A percentile compares a stretch with the other conserved stretches of the same genome.
Evolutionary conservation across 2,113 vertebrate genomes (phyloP).

Genomic region (Alligator sinensis): DNA sequence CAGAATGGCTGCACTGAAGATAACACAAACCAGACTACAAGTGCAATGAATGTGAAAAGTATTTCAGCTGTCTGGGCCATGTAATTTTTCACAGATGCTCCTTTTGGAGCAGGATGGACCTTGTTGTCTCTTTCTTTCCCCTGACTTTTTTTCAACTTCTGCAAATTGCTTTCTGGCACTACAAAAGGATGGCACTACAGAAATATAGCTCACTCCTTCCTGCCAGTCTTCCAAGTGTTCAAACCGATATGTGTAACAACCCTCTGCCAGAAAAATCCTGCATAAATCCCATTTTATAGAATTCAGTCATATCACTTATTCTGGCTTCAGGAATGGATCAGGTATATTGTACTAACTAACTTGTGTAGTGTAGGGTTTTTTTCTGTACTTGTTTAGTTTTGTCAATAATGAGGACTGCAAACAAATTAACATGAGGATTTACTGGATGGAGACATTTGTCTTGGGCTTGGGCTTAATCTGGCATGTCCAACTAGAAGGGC

Average conservation of each 20-base stretch:
- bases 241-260: not conserved
- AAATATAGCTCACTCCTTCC: slow-evolving; percentile 3
- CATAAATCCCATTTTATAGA: fast-evolving
- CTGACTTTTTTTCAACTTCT: not conserved
- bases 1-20: slow-evolving; percentile 46
- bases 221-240: not conserved
- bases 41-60: slow-evolving; percentile 59
- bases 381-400: not conserved
- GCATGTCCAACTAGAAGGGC: not conserved
- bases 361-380: not conserved
- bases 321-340: not conserved
- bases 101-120: not conserved
- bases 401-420: not conserved
- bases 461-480: not conserved
- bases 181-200: not conserved
- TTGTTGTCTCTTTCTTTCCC: not conserved
- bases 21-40: slow-evolving; percentile 55
- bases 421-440: not conserved
- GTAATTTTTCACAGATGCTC: slow-evolving; percentile 53
- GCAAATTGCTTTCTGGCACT: slow-evolving; percentile 26
- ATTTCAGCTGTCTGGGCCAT: slow-evolving; percentile 43
- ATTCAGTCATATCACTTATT: not conserved
- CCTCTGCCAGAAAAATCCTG: not conserved
- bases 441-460: not conserved
- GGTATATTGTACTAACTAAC: not conserved